Conservation (phyloP, 2,888 invertebrate genomes). For the Eugnorisma glareosa region DNA sequence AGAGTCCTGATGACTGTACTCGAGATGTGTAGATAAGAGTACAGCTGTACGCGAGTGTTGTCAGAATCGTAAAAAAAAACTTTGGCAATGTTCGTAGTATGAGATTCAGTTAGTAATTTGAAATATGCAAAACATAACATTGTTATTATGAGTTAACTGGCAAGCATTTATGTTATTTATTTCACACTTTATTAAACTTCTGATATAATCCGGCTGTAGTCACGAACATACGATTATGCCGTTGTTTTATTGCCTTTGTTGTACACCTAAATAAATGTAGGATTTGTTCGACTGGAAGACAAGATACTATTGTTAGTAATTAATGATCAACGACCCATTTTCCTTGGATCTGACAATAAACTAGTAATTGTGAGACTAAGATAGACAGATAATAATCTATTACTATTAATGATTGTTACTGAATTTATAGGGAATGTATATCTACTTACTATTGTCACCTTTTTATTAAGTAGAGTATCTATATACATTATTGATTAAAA, state of each 20-base stretch:
- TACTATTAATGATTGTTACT: neutral
- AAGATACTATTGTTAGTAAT: constrained; percentile 18
- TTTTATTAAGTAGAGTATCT: too few relatives aligned
- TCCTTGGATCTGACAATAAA: neutral
- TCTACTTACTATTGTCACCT: neutral
- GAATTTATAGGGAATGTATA: neutral
- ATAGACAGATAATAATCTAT: neutral
- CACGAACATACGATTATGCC: constrained; percentile 33
- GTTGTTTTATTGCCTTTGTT: constrained; percentile 23
- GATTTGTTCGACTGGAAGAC: constrained; percentile 2
- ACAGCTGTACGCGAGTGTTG: constrained; percentile 16
- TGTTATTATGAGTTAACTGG: constrained; percentile 44
- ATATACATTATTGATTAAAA: too few relatives aligned
- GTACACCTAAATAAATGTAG: constrained; percentile 1
- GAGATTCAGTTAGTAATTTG: constrained; percentile 47
- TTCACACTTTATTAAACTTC: constrained; percentile 40
- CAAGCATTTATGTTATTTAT: constrained; percentile 28
- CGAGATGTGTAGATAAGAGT: constrained; percentile 17
- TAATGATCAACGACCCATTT: constrained; percentile 11
- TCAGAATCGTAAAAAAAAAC: constrained; percentile 54
- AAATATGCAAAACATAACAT: constrained; percentile 52
- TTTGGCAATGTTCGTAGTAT: constrained; percentile 55
- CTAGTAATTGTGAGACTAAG: neutral
- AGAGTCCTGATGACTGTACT: constrained; percentile 40
- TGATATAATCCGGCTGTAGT: constrained; percentile 31